Evolutionary conservation across 2,888 invertebrate genomes (phyloP).

Genomic region (Phlogophora meticulosa): DNA sequence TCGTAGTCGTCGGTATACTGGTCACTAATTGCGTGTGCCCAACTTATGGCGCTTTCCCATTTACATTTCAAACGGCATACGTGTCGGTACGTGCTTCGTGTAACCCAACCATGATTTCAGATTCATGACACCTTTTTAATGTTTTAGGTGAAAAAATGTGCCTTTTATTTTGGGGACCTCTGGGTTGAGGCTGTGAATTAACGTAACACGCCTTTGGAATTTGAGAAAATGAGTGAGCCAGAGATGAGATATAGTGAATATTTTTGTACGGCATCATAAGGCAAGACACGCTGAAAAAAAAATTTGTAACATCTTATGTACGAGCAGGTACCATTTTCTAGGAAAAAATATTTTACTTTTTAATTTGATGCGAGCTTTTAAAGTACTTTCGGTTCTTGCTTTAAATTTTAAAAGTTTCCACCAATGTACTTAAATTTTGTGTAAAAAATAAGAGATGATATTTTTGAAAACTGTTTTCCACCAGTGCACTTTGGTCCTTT

Average conservation of each 20-base stretch:
- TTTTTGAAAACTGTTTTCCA: not conserved
- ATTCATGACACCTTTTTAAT: slow-evolving; percentile 50
- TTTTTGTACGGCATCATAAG: too few species aligned
- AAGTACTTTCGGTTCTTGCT: not conserved
- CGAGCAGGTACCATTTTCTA: too few species aligned
- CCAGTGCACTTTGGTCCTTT: too few species aligned
- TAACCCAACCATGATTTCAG: slow-evolving; percentile 45
- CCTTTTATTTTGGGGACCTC: slow-evolving; percentile 5
- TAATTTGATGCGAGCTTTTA: too few species aligned
- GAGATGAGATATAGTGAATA: too few species aligned
- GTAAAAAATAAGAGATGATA: too few species aligned
- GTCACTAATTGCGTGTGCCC: slow-evolving; percentile 58
- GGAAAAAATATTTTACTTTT: too few species aligned
- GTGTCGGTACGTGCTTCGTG: slow-evolving; percentile 41
- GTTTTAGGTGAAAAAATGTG: not conserved
- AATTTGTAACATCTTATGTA: too few species aligned
- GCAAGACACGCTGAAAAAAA: too few species aligned
- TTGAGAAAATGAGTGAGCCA: not conserved
- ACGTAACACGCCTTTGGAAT: not conserved
- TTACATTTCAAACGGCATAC: slow-evolving; percentile 63
- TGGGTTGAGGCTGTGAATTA: not conserved
- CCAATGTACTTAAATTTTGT: too few species aligned
- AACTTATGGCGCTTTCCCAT: slow-evolving; percentile 48
- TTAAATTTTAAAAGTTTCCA: not conserved
- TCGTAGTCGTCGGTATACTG: slow-evolving; percentile 20